A percentile compares a stretch with the other conserved stretches of the same genome.
Conservation (phyloP, 2,797 vertebrate species). For the Lerista edwardsae region DNA sequence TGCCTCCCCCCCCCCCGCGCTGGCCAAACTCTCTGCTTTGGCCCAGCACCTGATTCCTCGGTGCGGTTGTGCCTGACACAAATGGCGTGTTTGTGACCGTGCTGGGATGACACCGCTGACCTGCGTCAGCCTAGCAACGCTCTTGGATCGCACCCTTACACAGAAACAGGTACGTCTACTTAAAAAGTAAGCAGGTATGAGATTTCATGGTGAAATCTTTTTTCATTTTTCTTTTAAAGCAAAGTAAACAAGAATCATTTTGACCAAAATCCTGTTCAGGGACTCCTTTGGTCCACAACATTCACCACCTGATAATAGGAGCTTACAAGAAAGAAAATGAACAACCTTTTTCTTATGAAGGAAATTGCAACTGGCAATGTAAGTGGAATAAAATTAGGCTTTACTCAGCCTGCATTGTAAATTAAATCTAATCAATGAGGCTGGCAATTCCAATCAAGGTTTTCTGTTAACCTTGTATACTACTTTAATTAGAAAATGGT, state of each 20-base stretch:
- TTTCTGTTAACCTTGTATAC: constrained; percentile 58
- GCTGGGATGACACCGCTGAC: too few relatives aligned
- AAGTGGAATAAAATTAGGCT: constrained; percentile 55
- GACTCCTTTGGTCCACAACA: constrained; percentile 32
- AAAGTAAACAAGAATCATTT: constrained; percentile 22
- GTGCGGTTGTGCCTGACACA: too few relatives aligned
- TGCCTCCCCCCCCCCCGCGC: too few relatives aligned
- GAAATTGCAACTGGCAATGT: constrained; percentile 60
- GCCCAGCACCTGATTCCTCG: too few relatives aligned
- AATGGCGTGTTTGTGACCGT: too few relatives aligned
- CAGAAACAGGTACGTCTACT: too few relatives aligned
- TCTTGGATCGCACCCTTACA: too few relatives aligned
- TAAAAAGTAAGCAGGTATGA: constrained; percentile 21
- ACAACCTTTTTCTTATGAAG: constrained; percentile 39
- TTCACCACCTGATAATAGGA: constrained; percentile 52
- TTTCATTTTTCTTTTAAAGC: constrained; percentile 41
- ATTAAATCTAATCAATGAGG: constrained; percentile 56
- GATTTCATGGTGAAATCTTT: constrained; percentile 28
- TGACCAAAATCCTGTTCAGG: constrained; percentile 24
- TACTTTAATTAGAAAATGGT: constrained; percentile 56
- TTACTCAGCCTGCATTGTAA: constrained; percentile 33
- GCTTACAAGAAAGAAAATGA: constrained; percentile 46
- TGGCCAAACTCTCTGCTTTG: too few relatives aligned
- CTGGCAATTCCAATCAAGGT: constrained; percentile 58
- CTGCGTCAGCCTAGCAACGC: too few relatives aligned